Conservation (phyloP, 2,113 vertebrate species). For the Pithys albifrons region DNA sequence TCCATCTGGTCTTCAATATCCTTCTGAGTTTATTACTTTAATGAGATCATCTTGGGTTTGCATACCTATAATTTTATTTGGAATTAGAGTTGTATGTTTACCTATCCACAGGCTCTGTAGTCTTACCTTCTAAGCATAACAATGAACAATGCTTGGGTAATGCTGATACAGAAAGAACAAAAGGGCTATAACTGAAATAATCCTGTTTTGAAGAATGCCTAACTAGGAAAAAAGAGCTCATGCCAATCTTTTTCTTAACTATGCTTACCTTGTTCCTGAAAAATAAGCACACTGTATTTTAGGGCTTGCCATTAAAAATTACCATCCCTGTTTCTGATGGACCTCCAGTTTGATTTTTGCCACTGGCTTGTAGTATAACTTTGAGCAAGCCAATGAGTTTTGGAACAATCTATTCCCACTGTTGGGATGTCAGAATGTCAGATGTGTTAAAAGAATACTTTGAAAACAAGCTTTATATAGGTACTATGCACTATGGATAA, state of each 20-base stretch:
- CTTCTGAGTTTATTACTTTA: slow-evolving; percentile 72
- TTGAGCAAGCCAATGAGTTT: background rate
- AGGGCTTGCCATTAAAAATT: background rate
- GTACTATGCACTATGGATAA: background rate
- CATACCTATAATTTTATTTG: slow-evolving; percentile 66
- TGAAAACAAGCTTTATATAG: background rate
- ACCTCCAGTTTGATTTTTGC: background rate
- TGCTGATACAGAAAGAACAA: background rate
- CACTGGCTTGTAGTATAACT: background rate
- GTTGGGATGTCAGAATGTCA: background rate
- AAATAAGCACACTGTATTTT: background rate
- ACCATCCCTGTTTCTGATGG: background rate
- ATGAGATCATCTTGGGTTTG: slow-evolving; percentile 71
- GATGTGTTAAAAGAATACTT: background rate
- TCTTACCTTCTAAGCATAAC: slow-evolving; percentile 25
- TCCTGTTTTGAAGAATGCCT: background rate
- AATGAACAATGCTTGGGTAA: background rate
- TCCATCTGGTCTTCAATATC: slow-evolving; percentile 75
- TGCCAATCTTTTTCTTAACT: background rate
- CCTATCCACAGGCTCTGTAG: slow-evolving; percentile 29
- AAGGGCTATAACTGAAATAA: background rate
- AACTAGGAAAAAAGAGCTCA: background rate
- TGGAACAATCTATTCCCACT: background rate
- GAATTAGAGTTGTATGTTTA: slow-evolving; percentile 52
- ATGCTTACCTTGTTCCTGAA: background rate